phyloP scores from a whole-genome alignment of 2,888 invertebrate species.

The Mythimna albipuncta region DNA sequence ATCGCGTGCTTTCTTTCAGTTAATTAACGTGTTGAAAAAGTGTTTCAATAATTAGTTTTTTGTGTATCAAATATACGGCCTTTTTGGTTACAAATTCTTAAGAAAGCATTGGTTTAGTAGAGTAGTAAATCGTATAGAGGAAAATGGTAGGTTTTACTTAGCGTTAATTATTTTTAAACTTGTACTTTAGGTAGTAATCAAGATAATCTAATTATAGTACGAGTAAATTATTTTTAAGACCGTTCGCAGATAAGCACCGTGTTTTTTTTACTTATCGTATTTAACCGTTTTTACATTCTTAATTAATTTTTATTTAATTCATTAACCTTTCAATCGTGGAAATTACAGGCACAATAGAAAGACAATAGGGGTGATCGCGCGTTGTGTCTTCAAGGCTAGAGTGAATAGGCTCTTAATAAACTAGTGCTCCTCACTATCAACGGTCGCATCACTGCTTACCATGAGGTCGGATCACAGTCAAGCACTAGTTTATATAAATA shows the following conservation, averaged over 20 bases:
- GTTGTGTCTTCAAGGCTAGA: too few relatives aligned
- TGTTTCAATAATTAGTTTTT: constrained; percentile 39
- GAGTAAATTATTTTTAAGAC: neutral
- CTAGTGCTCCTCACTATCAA: too few relatives aligned
- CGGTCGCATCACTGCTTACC: too few relatives aligned
- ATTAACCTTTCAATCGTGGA: too few relatives aligned
- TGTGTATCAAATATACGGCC: constrained; percentile 22
- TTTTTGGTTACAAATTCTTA: constrained; percentile 24
- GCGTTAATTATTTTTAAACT: neutral
- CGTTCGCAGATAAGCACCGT: neutral
- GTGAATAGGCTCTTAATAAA: neutral
- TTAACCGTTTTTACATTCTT: neutral
- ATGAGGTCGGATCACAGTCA: too few relatives aligned
- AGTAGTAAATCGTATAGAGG: constrained; percentile 15
- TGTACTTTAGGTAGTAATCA: constrained; percentile 5
- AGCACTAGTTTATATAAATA: too few relatives aligned
- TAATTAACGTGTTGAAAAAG: constrained; percentile 46
- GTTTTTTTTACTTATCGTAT: neutral
- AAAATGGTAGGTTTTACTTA: constrained; percentile 12
- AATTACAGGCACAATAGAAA: too few relatives aligned
- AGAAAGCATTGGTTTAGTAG: constrained; percentile 21
- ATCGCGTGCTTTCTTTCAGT: constrained; percentile 53
- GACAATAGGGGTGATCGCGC: too few relatives aligned
- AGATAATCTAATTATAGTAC: neutral
- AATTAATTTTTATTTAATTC: too few relatives aligned